A percentile compares a stretch with the other conserved stretches of the same genome.
Evolutionary conservation across 2,888 invertebrate species (phyloP).

Genomic region (Prenolepis imparis): DNA sequence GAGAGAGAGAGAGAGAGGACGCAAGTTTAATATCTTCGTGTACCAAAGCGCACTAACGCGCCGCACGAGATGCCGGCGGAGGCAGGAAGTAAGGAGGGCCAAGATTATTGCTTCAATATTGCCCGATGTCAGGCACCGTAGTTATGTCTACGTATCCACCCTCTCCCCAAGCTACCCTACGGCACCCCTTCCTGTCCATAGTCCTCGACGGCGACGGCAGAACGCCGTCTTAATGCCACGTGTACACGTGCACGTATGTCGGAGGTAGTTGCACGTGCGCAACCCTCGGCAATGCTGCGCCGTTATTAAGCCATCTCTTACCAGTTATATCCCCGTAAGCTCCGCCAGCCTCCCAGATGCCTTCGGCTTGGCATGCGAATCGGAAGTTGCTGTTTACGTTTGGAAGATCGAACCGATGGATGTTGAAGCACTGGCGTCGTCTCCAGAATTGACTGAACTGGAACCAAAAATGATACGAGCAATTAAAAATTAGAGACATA

Average conservation of each 20-base stretch:
- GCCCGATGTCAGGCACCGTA: constrained; percentile 81
- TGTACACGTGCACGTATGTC: constrained; percentile 70
- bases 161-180: constrained; percentile 5
- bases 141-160: constrained; percentile 76
- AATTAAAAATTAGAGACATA: background rate
- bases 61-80: constrained; percentile 51
- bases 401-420: background rate
- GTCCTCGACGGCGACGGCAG: constrained; percentile 14
- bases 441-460: background rate
- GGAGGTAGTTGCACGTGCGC: constrained; percentile 63
- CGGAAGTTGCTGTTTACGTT: constrained; percentile 48
- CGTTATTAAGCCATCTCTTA: constrained; percentile 85
- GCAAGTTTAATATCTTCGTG: constrained; percentile 80
- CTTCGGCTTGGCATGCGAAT: constrained; percentile 35
- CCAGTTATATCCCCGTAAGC: constrained; percentile 79
- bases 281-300: constrained; percentile 65
- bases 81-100: constrained; percentile 67
- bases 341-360: constrained; percentile 36
- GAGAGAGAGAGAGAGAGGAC: constrained; percentile 39
- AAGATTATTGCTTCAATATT: constrained; percentile 85
- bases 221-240: constrained; percentile 34
- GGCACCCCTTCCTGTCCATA: constrained; percentile 51
- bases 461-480: background rate
- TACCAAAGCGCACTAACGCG: constrained; percentile 67
- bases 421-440: background rate